Evolutionary conservation across 2,888 invertebrate genomes (phyloP).

Genomic region (Agrotis ipsilon): DNA sequence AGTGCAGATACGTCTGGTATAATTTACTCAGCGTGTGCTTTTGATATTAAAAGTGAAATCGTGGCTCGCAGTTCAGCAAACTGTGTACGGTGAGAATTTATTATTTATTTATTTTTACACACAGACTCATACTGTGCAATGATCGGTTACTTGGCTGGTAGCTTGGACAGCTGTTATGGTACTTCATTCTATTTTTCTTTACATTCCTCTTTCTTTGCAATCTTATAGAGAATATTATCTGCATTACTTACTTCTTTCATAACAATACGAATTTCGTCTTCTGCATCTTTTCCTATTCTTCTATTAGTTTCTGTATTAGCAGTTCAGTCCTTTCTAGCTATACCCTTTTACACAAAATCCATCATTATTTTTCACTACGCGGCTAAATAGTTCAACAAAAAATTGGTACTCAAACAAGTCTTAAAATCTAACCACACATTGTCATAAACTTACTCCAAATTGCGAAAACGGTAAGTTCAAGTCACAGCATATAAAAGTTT

Average conservation of each 20-base stretch:
- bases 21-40: slow-evolving; percentile 3
- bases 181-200: slow-evolving; percentile 2
- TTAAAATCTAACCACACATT: slow-evolving; percentile 1
- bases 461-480: slow-evolving; percentile 22
- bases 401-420: not conserved
- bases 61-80: slow-evolving; percentile 11
- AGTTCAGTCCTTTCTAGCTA: not conserved
- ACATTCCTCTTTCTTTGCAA: not conserved
- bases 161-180: not conserved
- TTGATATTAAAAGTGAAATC: slow-evolving; percentile 45
- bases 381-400: not conserved
- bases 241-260: not conserved
- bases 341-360: not conserved
- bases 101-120: slow-evolving; percentile 46
- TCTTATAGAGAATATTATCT: not conserved
- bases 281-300: not conserved
- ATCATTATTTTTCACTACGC: not conserved
- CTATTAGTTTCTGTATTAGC: not conserved
- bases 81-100: slow-evolving; percentile 39
- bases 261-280: not conserved
- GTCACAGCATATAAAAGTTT: slow-evolving; percentile 38
- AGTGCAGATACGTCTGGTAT: slow-evolving; percentile 9
- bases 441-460: slow-evolving; percentile 6
- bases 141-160: slow-evolving; percentile 10
- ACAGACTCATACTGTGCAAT: slow-evolving; percentile 30